phyloP scores from a whole-genome alignment of 2,888 invertebrate genomes.

The Coelopa pilipes region DNA sequence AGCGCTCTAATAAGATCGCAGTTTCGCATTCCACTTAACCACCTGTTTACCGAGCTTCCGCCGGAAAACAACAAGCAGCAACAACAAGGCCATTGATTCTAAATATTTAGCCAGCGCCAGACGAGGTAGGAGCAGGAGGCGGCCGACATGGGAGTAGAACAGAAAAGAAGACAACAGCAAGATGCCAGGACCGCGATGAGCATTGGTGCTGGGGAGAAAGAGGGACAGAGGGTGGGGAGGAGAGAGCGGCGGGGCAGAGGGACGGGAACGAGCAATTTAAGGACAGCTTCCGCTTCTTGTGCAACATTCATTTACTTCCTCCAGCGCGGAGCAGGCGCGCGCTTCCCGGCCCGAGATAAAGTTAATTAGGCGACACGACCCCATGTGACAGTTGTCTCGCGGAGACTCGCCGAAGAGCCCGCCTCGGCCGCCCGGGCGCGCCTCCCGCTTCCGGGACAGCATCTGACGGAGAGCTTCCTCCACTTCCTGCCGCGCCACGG shows the following conservation, averaged over 20 bases:
- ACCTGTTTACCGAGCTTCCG: neutral
- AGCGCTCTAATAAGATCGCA: neutral
- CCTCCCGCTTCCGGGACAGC: neutral
- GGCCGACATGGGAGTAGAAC: neutral
- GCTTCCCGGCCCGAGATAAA: constrained; percentile 40
- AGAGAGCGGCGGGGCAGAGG: neutral
- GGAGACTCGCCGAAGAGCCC: constrained; percentile 21
- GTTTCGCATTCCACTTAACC: constrained; percentile 19
- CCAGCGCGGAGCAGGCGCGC: neutral
- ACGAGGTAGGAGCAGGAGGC: neutral
- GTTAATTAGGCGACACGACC: constrained; percentile 54
- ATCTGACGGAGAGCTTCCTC: neutral
- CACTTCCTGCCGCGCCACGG: neutral
- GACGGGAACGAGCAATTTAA: constrained; percentile 16
- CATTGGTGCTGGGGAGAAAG: neutral
- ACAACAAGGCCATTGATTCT: neutral
- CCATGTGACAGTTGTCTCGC: constrained; percentile 47
- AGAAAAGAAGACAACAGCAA: neutral
- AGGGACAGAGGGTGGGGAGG: neutral
- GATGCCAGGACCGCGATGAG: neutral
- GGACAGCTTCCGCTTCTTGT: constrained; percentile 30
- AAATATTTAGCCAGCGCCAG: neutral
- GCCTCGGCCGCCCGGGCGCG: neutral
- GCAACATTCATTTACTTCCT: constrained; percentile 28
- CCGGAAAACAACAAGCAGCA: neutral